A percentile compares a stretch with the other conserved stretches of the same genome.
Evolutionary conservation across 1,140 invertebrate genomes (phyloP).

Genomic region (Drosophila orosa): DNA sequence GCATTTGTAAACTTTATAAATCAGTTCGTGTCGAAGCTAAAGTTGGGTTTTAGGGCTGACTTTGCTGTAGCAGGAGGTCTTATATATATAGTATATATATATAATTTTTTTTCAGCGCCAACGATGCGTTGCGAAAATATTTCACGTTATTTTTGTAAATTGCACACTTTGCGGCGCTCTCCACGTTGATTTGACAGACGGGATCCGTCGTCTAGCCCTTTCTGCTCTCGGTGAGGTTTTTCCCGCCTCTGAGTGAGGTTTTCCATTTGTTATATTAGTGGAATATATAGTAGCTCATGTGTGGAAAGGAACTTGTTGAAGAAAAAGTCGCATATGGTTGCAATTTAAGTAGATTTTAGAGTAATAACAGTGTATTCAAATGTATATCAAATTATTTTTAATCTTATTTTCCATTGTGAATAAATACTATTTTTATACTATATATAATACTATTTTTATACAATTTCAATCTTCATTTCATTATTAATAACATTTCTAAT

Average conservation of each 20-base stretch:
- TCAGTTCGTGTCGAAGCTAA: slow-evolving; percentile 79
- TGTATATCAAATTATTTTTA: too few species aligned
- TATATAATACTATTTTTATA: too few species aligned
- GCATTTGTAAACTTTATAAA: slow-evolving; percentile 83
- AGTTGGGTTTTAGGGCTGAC: slow-evolving; percentile 33
- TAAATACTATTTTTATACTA: too few species aligned
- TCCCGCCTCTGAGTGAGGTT: slow-evolving; percentile 5
- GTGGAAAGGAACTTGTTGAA: not conserved
- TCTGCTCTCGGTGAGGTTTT: not conserved
- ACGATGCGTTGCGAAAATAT: slow-evolving; percentile 61
- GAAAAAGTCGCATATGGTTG: not conserved
- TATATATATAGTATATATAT: slow-evolving; percentile 1
- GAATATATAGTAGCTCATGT: slow-evolving; percentile 10
- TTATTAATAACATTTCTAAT: not conserved
- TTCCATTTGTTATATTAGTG: slow-evolving; percentile 25
- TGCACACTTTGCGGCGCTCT: slow-evolving; percentile 60
- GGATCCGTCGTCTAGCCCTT: slow-evolving; percentile 8
- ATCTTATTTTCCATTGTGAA: too few species aligned
- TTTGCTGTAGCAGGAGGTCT: slow-evolving; percentile 3
- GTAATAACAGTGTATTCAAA: too few species aligned
- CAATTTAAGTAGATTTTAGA: too few species aligned
- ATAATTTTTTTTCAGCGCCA: slow-evolving; percentile 4
- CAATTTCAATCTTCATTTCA: not conserved
- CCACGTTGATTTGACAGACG: slow-evolving; percentile 55
- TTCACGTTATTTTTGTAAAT: slow-evolving; percentile 68